phyloP scores from a whole-genome alignment of 2,797 vertebrate species.

The Pangasius sanitwongsei region DNA sequence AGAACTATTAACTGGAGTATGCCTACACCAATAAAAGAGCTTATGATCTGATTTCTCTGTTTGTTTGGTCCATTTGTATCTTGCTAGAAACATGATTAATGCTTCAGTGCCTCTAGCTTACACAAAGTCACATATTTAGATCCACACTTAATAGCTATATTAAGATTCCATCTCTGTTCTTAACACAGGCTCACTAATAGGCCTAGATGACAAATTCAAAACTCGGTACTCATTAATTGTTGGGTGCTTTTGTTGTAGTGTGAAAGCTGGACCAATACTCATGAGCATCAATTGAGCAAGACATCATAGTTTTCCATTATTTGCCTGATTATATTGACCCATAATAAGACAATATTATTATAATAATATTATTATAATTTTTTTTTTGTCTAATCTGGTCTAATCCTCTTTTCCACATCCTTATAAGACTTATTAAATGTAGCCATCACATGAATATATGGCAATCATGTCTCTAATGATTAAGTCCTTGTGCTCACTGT shows the following conservation, averaged over 20 bases:
- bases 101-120: background rate
- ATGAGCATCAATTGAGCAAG: background rate
- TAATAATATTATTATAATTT: no score
- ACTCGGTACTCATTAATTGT: background rate
- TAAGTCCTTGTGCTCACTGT: background rate
- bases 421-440: background rate
- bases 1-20: slow-evolving; percentile 42
- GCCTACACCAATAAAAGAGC: slow-evolving; percentile 62
- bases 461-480: background rate
- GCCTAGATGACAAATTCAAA: background rate
- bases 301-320: background rate
- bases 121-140: slow-evolving; percentile 4
- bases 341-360: background rate
- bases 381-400: background rate
- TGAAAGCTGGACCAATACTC: background rate
- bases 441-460: background rate
- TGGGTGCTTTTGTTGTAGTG: background rate
- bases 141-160: background rate
- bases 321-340: background rate
- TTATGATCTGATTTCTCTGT: slow-evolving; percentile 17
- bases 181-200: background rate
- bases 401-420: background rate
- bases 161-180: background rate
- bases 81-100: background rate
- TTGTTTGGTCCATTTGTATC: slow-evolving; percentile 17